A percentile compares a stretch with the other conserved stretches of the same genome.
Evolutionary conservation across 2,888 invertebrate species (phyloP).

Genomic region (Lutraria lutraria): DNA sequence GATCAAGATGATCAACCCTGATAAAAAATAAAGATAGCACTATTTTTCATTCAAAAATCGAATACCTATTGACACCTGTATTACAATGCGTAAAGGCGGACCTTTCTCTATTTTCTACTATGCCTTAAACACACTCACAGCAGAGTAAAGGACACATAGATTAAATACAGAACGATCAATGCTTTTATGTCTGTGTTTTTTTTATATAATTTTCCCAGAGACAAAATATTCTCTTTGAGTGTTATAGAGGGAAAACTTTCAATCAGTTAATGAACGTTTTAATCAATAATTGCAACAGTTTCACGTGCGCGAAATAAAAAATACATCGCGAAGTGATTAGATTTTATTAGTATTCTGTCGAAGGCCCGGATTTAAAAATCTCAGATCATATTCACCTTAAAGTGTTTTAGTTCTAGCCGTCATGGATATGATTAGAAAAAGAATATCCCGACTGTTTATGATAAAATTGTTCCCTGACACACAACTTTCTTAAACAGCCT

Average conservation of each 20-base stretch:
- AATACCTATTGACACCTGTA: constrained; percentile 40
- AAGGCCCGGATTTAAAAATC: not conserved
- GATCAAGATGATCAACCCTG: constrained; percentile 37
- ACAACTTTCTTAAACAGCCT: constrained; percentile 1
- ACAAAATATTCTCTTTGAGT: constrained; percentile 27
- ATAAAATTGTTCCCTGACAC: not conserved
- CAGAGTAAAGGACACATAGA: not conserved
- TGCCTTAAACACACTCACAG: not conserved
- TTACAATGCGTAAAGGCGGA: not conserved
- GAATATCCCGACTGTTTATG: not conserved
- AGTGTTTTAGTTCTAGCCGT: not conserved
- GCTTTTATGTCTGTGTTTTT: constrained; percentile 16
- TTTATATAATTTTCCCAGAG: constrained; percentile 8
- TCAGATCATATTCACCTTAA: not conserved
- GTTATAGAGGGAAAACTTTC: not conserved
- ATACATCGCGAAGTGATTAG: not conserved
- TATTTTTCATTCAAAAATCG: constrained; percentile 49
- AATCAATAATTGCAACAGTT: not conserved
- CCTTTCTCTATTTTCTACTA: not conserved
- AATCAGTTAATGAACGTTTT: constrained; percentile 28
- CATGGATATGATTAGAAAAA: constrained; percentile 6
- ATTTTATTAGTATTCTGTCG: not conserved
- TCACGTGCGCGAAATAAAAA: not conserved
- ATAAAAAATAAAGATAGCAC: constrained; percentile 45
- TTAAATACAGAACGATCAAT: constrained; percentile 28